A percentile compares a stretch with the other conserved stretches of the same genome.
phyloP scores from a whole-genome alignment of 2,888 invertebrate species.

The Cabera pusaria region DNA sequence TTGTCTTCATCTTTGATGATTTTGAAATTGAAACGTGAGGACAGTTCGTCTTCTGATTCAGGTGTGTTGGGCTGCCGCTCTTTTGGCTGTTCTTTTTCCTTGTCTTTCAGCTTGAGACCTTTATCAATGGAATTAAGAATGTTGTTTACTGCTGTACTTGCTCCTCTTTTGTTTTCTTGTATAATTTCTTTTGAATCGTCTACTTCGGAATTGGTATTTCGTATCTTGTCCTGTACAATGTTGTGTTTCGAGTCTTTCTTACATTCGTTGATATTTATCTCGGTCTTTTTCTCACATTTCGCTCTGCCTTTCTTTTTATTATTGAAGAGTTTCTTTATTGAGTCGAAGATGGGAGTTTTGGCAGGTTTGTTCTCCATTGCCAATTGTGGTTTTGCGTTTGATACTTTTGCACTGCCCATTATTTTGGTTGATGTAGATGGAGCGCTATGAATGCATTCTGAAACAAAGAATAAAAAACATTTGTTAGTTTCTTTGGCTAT shows the following conservation, averaged over 20 bases:
- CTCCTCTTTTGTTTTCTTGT: background rate
- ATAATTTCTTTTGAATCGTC: background rate
- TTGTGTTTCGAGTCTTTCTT: background rate
- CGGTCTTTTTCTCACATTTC: conserved; percentile 23
- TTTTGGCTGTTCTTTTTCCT: conserved; percentile 9
- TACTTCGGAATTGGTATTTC: conserved; percentile 1
- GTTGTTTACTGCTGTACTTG: conserved; percentile 12
- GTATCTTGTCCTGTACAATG: conserved; percentile 1
- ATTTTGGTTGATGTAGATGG: conserved; percentile 30
- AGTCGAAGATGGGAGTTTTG: conserved; percentile 35
- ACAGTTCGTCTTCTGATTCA: conserved; percentile 44
- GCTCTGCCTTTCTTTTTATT: conserved; percentile 39
- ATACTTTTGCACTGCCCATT: conserved; percentile 58
- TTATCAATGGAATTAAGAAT: conserved; percentile 24
- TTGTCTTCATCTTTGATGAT: conserved; percentile 47
- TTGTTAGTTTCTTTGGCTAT: too few species aligned
- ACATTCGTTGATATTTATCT: conserved; percentile 7
- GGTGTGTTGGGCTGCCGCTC: conserved; percentile 12
- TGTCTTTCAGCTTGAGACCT: conserved; percentile 21
- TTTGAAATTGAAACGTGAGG: conserved; percentile 52
- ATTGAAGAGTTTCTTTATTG: conserved; percentile 31
- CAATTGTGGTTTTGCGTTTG: conserved; percentile 39
- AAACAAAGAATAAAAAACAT: conserved; percentile 26
- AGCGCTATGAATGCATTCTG: conserved; percentile 28
- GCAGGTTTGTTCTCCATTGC: conserved; percentile 60